Evolutionary conservation across 2,888 invertebrate species (phyloP).

Genomic region (Mythimna lalbum): DNA sequence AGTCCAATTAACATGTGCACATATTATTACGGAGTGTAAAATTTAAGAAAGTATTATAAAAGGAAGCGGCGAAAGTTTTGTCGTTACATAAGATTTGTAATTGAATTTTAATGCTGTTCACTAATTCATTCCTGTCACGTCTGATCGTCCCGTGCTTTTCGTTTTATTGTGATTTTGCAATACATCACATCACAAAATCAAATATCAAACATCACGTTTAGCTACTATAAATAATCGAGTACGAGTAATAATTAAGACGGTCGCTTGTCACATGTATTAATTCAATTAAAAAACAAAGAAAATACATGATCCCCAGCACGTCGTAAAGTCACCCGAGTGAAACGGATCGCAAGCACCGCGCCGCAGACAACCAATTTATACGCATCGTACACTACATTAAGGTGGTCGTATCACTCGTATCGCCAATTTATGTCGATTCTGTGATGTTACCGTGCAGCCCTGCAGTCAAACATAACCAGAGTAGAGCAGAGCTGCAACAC

Average conservation of each 20-base stretch:
- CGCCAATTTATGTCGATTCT: slow-evolving; percentile 15
- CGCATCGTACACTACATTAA: slow-evolving; percentile 20
- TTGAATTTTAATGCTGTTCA: slow-evolving; percentile 11
- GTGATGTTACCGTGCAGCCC: not conserved
- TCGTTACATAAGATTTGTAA: slow-evolving; percentile 17
- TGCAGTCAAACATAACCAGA: too few relatives aligned
- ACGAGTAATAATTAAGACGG: not conserved
- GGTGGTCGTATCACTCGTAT: slow-evolving; percentile 16
- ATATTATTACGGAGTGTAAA: slow-evolving; percentile 43
- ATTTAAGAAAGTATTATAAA: slow-evolving; percentile 59
- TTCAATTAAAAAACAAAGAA: slow-evolving; percentile 9
- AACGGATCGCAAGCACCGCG: slow-evolving; percentile 10
- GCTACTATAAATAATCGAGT: not conserved
- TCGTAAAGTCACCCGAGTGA: slow-evolving; percentile 24
- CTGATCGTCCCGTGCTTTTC: not conserved
- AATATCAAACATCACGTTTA: too few relatives aligned
- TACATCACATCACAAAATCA: too few relatives aligned
- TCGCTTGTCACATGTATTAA: not conserved
- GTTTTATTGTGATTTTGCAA: too few relatives aligned
- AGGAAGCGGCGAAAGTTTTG: slow-evolving; percentile 39
- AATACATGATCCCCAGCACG: slow-evolving; percentile 16
- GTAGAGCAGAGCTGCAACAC: too few relatives aligned
- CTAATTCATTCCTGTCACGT: not conserved
- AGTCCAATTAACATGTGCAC: slow-evolving; percentile 59
- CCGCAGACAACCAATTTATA: slow-evolving; percentile 13